Conservation (phyloP, 2,888 invertebrate genomes). For the Oligia strigilis region DNA sequence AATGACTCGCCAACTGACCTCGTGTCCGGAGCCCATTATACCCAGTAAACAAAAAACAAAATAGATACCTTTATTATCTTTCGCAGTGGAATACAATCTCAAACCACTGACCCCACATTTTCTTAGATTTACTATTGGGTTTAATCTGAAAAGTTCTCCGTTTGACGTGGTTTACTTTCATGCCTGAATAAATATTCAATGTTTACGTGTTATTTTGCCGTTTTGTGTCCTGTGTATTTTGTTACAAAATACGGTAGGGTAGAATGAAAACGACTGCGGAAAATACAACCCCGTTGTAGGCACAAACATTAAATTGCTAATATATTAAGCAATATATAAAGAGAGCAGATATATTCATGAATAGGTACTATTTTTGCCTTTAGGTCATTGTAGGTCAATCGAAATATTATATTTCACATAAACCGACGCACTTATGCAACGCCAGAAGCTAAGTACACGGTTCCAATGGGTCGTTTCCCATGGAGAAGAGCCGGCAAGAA, state of each 20-base stretch:
- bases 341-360: not conserved
- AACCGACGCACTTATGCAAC: too few relatives aligned
- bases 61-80: not conserved
- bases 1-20: not conserved
- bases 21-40: not conserved
- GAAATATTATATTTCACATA: too few relatives aligned
- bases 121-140: slow-evolving; percentile 63
- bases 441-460: too few relatives aligned
- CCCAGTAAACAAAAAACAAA: not conserved
- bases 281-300: too few relatives aligned
- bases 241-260: not conserved
- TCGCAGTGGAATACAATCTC: slow-evolving; percentile 35
- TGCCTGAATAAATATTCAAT: slow-evolving; percentile 68
- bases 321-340: not conserved
- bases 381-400: too few relatives aligned
- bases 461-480: too few relatives aligned
- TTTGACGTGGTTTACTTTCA: slow-evolving; percentile 66
- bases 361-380: not conserved
- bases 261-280: not conserved
- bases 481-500: too few relatives aligned
- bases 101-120: slow-evolving; percentile 47
- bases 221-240: slow-evolving; percentile 20
- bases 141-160: slow-evolving; percentile 67
- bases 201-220: slow-evolving; percentile 55
- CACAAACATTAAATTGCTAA: not conserved